Base-by-base conservation (phyloP, 1,140 invertebrate species). In the Sminthurinus signatus region DNA sequence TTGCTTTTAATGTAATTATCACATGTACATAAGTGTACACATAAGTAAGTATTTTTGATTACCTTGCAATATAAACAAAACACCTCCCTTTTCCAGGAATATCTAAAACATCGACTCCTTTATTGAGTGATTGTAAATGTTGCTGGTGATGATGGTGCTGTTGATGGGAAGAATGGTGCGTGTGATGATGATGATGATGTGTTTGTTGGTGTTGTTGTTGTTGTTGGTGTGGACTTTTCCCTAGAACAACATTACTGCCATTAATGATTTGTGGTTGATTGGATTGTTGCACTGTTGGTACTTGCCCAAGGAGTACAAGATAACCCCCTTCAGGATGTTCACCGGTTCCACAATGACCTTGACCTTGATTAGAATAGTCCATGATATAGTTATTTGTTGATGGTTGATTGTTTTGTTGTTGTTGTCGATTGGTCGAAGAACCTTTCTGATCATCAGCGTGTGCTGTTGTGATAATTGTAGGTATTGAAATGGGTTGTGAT, bases 21-120 rank as follows among this genome's bases (percentile, higher is more conserved):
- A n/a, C n/a, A n/a, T n/a, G n/a, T n/a, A n/a, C n/a, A n/a, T n/a
- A n/a, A n/a, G n/a, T n/a, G n/a, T n/a, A n/a, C n/a, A n/a, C n/a
- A n/a, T n/a, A n/a, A n/a, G n/a, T n/a, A n/a, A n/a, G n/a, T n/a
- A n/a, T n/a, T n/a, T n/a, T n/a, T n/a, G n/a, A 56, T 68, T 72
- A 82, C 81, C 82, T 81, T 19, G 92, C 91, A 56, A 94, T 91
- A 76, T 91, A 95, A 60, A 95, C 91, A 74, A 90, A 91, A 78
- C 92, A 95, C 57, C 88, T 82, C 27, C 93, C 92, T 76, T 93
- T 91, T 50, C 90, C 91, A 17, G 92, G 91, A 73, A 95, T 91
- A 73, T 96, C 91, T 72, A 95, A 79, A 87, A 92, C 91, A 73
- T 96, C 92, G 36, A 91, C 87, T 64, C 76, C 73, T 74, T 78